These are phyloP conservation scores for Drosophila trapezifrons DNA, from an alignment of 1,140 invertebrate genomes.

Conservation along the genomic window DNA sequence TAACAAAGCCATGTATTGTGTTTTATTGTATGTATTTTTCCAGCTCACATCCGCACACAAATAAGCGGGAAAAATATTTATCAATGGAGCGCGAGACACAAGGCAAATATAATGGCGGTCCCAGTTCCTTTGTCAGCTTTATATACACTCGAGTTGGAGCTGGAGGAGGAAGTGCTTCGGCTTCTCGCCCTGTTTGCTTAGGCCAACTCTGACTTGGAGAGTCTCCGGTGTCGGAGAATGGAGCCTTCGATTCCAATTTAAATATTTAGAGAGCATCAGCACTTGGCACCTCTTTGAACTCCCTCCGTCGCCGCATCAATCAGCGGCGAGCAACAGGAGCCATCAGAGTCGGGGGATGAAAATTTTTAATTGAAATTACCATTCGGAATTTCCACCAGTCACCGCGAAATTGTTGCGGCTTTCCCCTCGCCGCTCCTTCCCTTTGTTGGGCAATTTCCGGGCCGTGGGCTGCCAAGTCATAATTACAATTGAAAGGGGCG, in stretches of 20 bases:
- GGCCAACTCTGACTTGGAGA: slow-evolving; percentile 38
- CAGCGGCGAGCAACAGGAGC: background rate
- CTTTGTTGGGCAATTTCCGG: slow-evolving; percentile 37
- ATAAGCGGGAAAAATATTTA: slow-evolving; percentile 60
- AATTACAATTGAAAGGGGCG: slow-evolving; percentile 52
- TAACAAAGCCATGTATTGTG: slow-evolving; percentile 24
- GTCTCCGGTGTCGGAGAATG: slow-evolving; percentile 1
- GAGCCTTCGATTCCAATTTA: slow-evolving; percentile 44
- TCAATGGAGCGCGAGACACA: slow-evolving; percentile 49
- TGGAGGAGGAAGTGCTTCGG: slow-evolving; percentile 1
- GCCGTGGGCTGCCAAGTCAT: slow-evolving; percentile 54
- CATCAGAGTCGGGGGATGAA: slow-evolving; percentile 13
- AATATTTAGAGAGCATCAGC: slow-evolving; percentile 51
- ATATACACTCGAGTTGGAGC: background rate
- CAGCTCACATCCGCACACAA: slow-evolving; percentile 56
- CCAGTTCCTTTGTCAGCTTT: slow-evolving; percentile 30
- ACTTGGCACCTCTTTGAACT: slow-evolving; percentile 53
- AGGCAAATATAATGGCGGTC: slow-evolving; percentile 33
- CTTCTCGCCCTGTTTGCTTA: slow-evolving; percentile 34
- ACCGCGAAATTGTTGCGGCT: slow-evolving; percentile 47
- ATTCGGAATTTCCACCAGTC: slow-evolving; percentile 54
- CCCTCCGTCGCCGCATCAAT: slow-evolving; percentile 5
- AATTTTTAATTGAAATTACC: slow-evolving; percentile 78
- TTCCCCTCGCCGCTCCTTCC: background rate
- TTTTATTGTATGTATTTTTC: slow-evolving; percentile 71